phyloP scores from a whole-genome alignment of 2,797 vertebrate genomes.

The Phalloptychus januarius region DNA sequence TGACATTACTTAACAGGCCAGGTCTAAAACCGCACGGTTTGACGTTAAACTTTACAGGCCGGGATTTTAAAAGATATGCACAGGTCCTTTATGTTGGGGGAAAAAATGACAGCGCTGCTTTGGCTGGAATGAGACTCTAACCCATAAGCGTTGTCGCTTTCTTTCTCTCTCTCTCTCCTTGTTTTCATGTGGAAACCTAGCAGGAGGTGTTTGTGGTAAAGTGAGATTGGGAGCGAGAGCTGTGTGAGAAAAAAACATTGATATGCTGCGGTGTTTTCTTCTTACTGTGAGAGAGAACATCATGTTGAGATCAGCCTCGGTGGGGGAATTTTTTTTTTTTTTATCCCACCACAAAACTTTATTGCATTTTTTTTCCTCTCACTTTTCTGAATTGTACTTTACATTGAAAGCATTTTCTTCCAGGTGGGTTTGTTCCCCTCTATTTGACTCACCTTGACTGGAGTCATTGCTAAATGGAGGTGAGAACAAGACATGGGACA shows the following conservation, averaged over 20 bases:
- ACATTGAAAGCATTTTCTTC: not conserved
- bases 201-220: slow-evolving; percentile 70
- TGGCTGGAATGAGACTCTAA: slow-evolving; percentile 57
- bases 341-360: not conserved
- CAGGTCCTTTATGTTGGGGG: slow-evolving; percentile 11
- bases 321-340: slow-evolving; percentile 1
- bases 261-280: slow-evolving; percentile 51
- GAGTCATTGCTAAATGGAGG: not conserved
- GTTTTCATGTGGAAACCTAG: slow-evolving; percentile 57
- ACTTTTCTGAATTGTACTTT: slow-evolving; percentile 16
- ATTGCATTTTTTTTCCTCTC: not conserved
- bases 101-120: slow-evolving; percentile 31
- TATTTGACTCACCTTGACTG: not conserved
- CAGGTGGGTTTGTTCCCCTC: not conserved
- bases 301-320: slow-evolving; percentile 12
- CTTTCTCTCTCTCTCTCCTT: slow-evolving; percentile 27
- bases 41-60: slow-evolving; percentile 10
- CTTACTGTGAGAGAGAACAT: slow-evolving; percentile 25
- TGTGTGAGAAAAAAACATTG: slow-evolving; percentile 52
- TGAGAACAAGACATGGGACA: not conserved
- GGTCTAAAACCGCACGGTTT: slow-evolving; percentile 7
- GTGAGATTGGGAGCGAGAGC: slow-evolving; percentile 53
- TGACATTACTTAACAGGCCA: slow-evolving; percentile 25
- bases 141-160: slow-evolving; percentile 23
- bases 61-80: slow-evolving; percentile 30